Conservation (phyloP, 2,888 invertebrate genomes). For the Polietes domitor region DNA sequence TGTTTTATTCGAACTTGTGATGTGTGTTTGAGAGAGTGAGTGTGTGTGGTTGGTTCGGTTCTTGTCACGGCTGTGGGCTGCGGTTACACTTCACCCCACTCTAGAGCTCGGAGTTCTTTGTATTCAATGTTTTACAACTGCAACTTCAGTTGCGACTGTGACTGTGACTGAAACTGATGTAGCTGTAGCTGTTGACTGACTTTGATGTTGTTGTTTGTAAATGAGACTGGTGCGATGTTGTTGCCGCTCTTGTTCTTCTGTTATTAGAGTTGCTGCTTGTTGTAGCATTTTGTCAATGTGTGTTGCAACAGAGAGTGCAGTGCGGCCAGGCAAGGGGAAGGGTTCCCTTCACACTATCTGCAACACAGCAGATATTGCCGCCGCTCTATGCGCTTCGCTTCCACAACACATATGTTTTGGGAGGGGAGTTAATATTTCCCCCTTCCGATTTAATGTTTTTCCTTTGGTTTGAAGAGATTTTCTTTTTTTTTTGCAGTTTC, state of each 20-base stretch:
- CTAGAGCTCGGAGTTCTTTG: conserved; percentile 13
- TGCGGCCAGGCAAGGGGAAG: neutral
- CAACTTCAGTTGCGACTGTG: conserved; percentile 17
- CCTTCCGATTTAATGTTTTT: conserved; percentile 24
- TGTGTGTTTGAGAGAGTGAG: conserved; percentile 9
- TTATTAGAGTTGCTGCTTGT: conserved; percentile 10
- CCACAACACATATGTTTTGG: too few species aligned
- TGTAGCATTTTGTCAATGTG: conserved; percentile 62
- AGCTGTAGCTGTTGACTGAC: neutral
- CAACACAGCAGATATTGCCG: neutral
- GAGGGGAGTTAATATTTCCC: neutral
- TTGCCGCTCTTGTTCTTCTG: neutral
- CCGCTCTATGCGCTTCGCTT: neutral
- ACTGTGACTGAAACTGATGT: neutral
- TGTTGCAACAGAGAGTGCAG: neutral
- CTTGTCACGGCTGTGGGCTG: neutral
- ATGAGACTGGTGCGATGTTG: conserved; percentile 26
- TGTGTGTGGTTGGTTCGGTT: conserved; percentile 8
- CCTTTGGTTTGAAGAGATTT: conserved; percentile 34
- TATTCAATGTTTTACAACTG: too few species aligned
- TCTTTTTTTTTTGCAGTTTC: conserved; percentile 2
- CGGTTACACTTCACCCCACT: too few species aligned
- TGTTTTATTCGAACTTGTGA: conserved; percentile 25
- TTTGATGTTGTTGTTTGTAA: conserved; percentile 29
- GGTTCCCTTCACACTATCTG: neutral